Percentiles rank a stretch among this genome's conserved stretches.
Conservation (phyloP, 2,888 invertebrate genomes). For the Halictus quadricinctus region DNA sequence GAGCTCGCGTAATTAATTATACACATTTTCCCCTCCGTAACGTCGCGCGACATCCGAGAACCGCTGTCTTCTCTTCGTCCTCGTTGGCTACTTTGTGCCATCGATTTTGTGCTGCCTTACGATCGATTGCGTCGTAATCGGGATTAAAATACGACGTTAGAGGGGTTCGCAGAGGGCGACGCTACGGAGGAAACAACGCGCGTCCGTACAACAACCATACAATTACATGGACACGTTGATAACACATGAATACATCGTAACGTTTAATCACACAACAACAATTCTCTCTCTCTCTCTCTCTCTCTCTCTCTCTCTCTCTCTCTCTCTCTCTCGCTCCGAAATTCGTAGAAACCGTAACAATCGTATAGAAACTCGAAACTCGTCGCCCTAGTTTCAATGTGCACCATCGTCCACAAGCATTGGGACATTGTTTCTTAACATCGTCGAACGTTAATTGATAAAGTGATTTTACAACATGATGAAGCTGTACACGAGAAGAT, state of each 20-base stretch:
- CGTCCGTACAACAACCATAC: slow-evolving; percentile 48
- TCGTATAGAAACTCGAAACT: slow-evolving; percentile 46
- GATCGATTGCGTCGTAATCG: not conserved
- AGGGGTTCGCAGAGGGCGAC: not conserved
- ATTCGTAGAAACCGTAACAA: slow-evolving; percentile 52
- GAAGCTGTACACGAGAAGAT: not conserved
- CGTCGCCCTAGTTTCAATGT: not conserved
- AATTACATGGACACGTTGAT: slow-evolving; percentile 51
- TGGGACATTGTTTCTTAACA: not conserved
- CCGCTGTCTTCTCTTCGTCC: not conserved
- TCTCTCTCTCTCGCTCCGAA: not conserved
- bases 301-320: not conserved
- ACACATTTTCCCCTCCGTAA: slow-evolving; percentile 7
- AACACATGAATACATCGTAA: slow-evolving; percentile 46
- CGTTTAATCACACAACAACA: slow-evolving; percentile 30
- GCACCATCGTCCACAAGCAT: not conserved
- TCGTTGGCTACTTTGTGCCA: not conserved
- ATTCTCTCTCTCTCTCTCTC: not conserved
- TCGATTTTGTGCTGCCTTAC: slow-evolving; percentile 1
- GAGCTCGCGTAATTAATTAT: slow-evolving; percentile 36
- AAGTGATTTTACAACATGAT: not conserved
- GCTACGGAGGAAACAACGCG: slow-evolving; percentile 8
- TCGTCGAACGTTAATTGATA: not conserved
- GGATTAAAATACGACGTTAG: not conserved
- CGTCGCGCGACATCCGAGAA: not conserved